A percentile compares a stretch with the other conserved stretches of the same genome.
These are phyloP conservation scores for Parazoanthus atlanticus DNA, from an alignment of 92 coral and sea anemone species.

Conservation along the genomic window DNA sequence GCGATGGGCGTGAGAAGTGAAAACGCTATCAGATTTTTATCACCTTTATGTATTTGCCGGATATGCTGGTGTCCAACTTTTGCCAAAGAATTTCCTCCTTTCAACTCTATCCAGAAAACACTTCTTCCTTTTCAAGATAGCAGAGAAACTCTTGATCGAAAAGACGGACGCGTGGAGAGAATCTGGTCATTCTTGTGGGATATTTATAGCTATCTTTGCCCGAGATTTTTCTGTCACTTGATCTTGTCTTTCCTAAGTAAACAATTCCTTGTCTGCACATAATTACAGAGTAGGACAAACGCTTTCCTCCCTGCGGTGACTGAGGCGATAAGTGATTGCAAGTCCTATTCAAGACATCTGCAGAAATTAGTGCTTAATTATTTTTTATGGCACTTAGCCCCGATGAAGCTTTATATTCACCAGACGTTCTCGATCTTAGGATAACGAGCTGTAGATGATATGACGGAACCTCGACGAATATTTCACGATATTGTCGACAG, in stretches of 20 bases:
- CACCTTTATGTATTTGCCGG: constrained; percentile 22
- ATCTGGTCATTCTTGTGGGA: background rate
- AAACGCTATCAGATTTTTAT: constrained; percentile 32
- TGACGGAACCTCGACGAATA: constrained; percentile 7
- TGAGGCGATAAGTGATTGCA: constrained; percentile 31
- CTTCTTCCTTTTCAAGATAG: background rate
- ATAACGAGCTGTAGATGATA: constrained; percentile 4
- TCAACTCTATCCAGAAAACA: background rate
- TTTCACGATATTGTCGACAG: constrained; percentile 2
- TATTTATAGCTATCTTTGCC: constrained; percentile 17
- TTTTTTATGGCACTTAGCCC: constrained; percentile 33
- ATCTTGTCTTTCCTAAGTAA: constrained; percentile 41
- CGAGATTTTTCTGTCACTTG: constrained; percentile 40
- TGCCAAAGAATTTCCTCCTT: background rate
- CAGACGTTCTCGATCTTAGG: constrained; percentile 2
- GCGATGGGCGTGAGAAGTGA: constrained; percentile 37
- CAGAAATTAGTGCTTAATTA: constrained; percentile 27
- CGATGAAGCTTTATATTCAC: constrained; percentile 22
- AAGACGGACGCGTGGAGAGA: background rate
- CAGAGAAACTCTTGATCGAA: background rate
- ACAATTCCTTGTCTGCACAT: constrained; percentile 45
- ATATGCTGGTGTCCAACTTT: constrained; percentile 14
- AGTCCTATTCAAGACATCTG: constrained; percentile 12
- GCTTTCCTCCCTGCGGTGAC: constrained; percentile 28
- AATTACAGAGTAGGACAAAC: constrained; percentile 20